These are phyloP conservation scores for Hippoglossus stenolepis DNA, from an alignment of 2,113 vertebrate species.

Conservation along the genomic window DNA sequence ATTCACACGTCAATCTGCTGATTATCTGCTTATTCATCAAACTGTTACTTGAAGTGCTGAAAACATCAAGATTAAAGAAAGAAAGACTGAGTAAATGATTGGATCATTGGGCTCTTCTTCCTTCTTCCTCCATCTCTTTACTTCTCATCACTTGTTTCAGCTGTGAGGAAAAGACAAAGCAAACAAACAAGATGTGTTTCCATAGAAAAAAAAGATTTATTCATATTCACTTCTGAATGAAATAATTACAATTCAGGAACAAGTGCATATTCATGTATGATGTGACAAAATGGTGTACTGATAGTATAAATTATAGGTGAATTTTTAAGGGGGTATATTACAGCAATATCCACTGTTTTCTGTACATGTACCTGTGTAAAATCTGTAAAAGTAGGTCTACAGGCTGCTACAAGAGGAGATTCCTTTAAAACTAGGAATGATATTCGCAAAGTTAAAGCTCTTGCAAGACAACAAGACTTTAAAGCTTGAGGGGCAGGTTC, in stretches of 20 bases:
- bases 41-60: slow-evolving; percentile 6
- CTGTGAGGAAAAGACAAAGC: not conserved
- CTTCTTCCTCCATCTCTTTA: not conserved
- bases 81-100: slow-evolving; percentile 16
- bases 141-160: not conserved
- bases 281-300: slow-evolving; percentile 62
- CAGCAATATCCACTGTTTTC: slow-evolving; percentile 54
- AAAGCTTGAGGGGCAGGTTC: slow-evolving; percentile 55
- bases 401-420: slow-evolving; percentile 71
- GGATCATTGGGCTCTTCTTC: slow-evolving; percentile 6
- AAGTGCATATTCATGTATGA: slow-evolving; percentile 66
- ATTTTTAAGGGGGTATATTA: slow-evolving; percentile 60
- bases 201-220: slow-evolving; percentile 73
- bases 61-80: not conserved
- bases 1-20: not conserved
- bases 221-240: slow-evolving; percentile 66
- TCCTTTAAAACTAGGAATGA: slow-evolving; percentile 77
- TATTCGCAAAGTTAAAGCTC: slow-evolving; percentile 54
- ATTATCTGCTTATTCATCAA: slow-evolving; percentile 32
- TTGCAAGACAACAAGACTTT: slow-evolving; percentile 58
- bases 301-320: slow-evolving; percentile 71
- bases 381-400: slow-evolving; percentile 65
- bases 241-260: slow-evolving; percentile 67
- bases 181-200: slow-evolving; percentile 5
- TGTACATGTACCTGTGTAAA: slow-evolving; percentile 79